These are phyloP conservation scores for Callorhinus ursinus DNA, from an alignment of 2,113 vertebrate species.

Conservation along the genomic window DNA sequence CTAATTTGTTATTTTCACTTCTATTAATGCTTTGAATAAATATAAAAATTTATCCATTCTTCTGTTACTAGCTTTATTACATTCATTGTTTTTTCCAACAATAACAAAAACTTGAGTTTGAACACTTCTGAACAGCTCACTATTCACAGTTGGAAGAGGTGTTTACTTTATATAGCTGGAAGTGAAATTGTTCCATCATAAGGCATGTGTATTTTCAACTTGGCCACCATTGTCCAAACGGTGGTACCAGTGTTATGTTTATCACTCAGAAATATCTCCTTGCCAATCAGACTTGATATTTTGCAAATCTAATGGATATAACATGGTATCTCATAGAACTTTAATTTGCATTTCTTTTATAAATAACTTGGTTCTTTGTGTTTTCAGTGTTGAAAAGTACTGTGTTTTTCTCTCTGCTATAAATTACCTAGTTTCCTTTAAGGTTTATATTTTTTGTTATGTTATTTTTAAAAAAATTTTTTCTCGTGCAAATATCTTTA, in stretches of 20 bases:
- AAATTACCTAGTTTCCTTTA: background rate
- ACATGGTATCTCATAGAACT: background rate
- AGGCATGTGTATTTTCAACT: background rate
- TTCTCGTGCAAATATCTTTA: background rate
- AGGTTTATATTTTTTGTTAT: background rate
- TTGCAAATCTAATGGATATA: background rate
- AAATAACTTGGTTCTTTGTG: background rate
- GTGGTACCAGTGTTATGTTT: background rate
- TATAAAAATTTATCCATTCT: background rate
- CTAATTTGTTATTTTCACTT: conserved; percentile 8
- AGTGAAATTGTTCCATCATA: background rate
- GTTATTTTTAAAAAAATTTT: background rate
- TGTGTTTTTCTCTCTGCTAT: background rate
- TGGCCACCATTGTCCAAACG: background rate
- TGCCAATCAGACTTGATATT: background rate
- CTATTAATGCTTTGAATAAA: background rate
- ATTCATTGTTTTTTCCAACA: background rate
- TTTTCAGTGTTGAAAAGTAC: background rate
- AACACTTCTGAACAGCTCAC: background rate
- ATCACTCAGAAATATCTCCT: background rate
- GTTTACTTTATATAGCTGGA: background rate
- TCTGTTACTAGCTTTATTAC: background rate
- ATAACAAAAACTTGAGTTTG: background rate
- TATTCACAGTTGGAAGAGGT: background rate
- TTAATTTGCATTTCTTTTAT: conserved; percentile 1